Conservation (phyloP, 2,797 vertebrate species). For the Adrianichthys oophorus region DNA sequence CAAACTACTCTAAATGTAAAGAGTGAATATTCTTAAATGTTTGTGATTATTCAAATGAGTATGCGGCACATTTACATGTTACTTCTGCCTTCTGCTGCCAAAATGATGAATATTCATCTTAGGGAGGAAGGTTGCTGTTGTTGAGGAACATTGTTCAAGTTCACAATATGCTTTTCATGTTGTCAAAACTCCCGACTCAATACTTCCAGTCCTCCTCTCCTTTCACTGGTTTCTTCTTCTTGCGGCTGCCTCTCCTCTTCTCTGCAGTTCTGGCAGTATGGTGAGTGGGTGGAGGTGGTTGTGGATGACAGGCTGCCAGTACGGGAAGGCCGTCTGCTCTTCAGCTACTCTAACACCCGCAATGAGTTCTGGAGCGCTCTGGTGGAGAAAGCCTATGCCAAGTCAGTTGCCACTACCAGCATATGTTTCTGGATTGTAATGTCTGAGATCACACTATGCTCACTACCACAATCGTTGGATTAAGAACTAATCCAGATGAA, state of each 20-base stretch:
- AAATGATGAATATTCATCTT: too few species aligned
- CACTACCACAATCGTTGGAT: constrained; percentile 3
- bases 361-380: constrained; percentile 84
- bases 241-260: constrained; percentile 11
- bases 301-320: constrained; percentile 84
- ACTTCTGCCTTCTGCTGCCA: too few species aligned
- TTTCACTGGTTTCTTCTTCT: constrained; percentile 7
- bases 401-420: constrained; percentile 76
- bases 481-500: constrained; percentile 5
- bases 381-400: constrained; percentile 86
- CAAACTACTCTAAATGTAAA: too few species aligned
- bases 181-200: constrained; percentile 22
- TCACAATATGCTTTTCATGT: constrained; percentile 2
- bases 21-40: too few species aligned
- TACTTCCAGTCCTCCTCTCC: constrained; percentile 13
- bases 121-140: not conserved
- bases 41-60: too few species aligned
- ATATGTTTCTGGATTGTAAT: constrained; percentile 67
- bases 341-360: constrained; percentile 80
- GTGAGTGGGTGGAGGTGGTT: constrained; percentile 85
- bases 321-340: constrained; percentile 79
- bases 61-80: too few species aligned
- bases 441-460: constrained; percentile 57
- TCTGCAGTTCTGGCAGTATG: constrained; percentile 86
- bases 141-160: not conserved